Percentiles rank a stretch among this genome's conserved stretches.
Conservation (phyloP, 2,113 vertebrate species). For the Calidris pygmaea region DNA sequence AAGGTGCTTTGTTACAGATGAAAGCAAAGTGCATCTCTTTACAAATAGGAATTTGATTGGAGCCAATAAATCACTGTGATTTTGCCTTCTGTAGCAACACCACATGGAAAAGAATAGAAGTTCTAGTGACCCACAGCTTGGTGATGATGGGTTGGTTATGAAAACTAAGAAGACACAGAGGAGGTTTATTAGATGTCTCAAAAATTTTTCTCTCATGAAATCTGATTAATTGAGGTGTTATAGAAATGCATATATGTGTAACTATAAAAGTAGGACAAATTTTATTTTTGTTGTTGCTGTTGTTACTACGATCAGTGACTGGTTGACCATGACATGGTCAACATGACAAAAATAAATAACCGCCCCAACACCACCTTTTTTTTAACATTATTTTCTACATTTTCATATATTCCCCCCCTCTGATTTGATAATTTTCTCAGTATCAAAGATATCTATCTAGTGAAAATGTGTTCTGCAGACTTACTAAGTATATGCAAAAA, state of each 20-base stretch:
- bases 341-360: neutral
- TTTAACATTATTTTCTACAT: neutral
- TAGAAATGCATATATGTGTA: neutral
- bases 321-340: neutral
- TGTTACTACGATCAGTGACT: neutral
- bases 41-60: neutral
- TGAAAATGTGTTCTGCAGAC: neutral
- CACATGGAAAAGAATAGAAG: neutral
- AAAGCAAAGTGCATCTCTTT: neutral
- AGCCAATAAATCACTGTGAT: neutral
- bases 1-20: neutral
- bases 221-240: neutral
- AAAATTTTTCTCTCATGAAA: neutral
- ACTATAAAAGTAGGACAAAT: neutral
- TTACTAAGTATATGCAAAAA: neutral
- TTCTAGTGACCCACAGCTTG: neutral
- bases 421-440: neutral
- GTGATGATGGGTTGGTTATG: neutral
- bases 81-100: neutral
- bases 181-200: neutral
- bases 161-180: neutral
- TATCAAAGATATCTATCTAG: neutral
- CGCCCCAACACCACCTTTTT: neutral
- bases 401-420: neutral
- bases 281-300: neutral